Evolutionary conservation across 2,113 vertebrate genomes (phyloP).

Genomic region (Triplophysa siluroides): DNA sequence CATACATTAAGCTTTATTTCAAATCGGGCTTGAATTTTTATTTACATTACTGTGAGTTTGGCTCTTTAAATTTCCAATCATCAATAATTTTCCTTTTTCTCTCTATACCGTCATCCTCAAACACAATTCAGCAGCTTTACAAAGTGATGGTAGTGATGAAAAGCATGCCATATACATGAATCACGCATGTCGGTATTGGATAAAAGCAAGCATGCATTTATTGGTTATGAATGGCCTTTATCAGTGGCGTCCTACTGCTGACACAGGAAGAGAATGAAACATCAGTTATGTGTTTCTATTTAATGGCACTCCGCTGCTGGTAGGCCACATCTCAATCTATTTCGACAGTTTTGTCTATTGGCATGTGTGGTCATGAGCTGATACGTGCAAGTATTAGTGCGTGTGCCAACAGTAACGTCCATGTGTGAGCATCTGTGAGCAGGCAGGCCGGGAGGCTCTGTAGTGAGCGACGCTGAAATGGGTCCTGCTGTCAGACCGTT

Average conservation of each 20-base stretch:
- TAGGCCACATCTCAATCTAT: constrained; percentile 42
- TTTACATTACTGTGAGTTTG: too few relatives aligned
- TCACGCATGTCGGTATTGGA: constrained; percentile 13
- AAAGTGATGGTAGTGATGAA: constrained; percentile 29
- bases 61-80: too few relatives aligned
- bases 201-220: constrained; percentile 7
- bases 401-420: constrained; percentile 8
- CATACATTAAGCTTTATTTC: too few relatives aligned
- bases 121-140: constrained; percentile 13
- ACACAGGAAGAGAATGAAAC: constrained; percentile 1
- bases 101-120: not conserved
- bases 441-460: constrained; percentile 71
- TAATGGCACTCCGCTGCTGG: constrained; percentile 12
- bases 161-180: not conserved
- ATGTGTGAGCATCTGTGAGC: constrained; percentile 15
- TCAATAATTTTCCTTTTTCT: not conserved
- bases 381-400: not conserved
- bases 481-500: constrained; percentile 73
- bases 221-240: constrained; percentile 29
- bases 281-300: constrained; percentile 35
- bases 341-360: constrained; percentile 46
- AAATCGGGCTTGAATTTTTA: too few relatives aligned
- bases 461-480: constrained; percentile 78
- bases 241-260: not conserved
- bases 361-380: constrained; percentile 30